phyloP scores from a whole-genome alignment of 2,113 vertebrate species.

The Petrocephalus zakoni region DNA sequence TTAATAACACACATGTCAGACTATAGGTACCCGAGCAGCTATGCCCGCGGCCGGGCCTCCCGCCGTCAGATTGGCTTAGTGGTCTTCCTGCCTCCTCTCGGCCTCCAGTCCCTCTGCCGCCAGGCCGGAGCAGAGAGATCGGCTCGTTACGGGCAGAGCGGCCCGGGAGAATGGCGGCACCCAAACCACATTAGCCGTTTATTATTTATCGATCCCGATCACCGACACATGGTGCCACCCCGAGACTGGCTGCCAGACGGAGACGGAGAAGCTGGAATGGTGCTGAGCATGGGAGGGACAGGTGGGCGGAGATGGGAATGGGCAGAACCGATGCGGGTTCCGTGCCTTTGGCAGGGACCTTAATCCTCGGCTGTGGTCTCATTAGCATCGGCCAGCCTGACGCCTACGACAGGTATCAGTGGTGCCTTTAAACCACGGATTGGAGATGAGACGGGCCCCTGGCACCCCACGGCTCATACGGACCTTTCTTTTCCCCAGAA shows the following conservation, averaged over 20 bases:
- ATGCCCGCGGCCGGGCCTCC: slow-evolving; percentile 71
- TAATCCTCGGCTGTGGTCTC: slow-evolving; percentile 84
- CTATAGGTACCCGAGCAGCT: slow-evolving; percentile 83
- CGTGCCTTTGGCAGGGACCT: slow-evolving; percentile 55
- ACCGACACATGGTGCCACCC: slow-evolving; percentile 89
- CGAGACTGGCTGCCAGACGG: slow-evolving; percentile 82
- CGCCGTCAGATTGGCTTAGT: slow-evolving; percentile 55
- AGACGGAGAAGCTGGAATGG: slow-evolving; percentile 51
- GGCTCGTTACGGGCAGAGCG: slow-evolving; percentile 99
- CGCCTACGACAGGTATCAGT: slow-evolving; percentile 84
- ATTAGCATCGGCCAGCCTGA: slow-evolving; percentile 82
- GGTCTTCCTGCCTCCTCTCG: slow-evolving; percentile 17
- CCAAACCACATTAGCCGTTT: slow-evolving; percentile 99
- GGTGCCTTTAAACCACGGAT: slow-evolving; percentile 71
- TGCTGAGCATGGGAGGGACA: slow-evolving; percentile 58
- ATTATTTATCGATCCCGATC: slow-evolving; percentile 99
- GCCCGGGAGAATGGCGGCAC: slow-evolving; percentile 82
- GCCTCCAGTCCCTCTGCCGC: slow-evolving; percentile 45
- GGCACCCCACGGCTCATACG: not conserved
- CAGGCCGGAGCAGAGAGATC: slow-evolving; percentile 66
- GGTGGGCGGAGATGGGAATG: slow-evolving; percentile 53
- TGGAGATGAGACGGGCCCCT: slow-evolving; percentile 38
- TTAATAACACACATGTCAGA: slow-evolving; percentile 82
- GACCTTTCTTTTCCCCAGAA: slow-evolving; percentile 47
- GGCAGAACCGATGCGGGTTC: not conserved